These are phyloP conservation scores for Pyrocephalus nanus DNA, from an alignment of 2,797 vertebrate genomes.

Conservation along the genomic window DNA sequence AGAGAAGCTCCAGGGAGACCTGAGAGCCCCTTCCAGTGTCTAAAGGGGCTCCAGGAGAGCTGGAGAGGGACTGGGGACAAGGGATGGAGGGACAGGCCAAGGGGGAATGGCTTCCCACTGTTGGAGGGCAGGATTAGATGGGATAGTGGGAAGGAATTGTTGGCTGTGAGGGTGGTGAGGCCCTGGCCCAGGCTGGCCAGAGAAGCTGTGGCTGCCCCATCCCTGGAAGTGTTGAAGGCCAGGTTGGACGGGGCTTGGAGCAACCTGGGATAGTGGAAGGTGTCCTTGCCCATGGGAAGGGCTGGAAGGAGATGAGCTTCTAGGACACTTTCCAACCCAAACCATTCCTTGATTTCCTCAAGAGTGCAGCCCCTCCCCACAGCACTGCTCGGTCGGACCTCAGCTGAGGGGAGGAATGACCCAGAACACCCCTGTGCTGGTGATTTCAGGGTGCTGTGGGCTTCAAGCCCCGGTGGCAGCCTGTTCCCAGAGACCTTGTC, in stretches of 20 bases:
- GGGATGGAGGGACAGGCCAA: fast-evolving
- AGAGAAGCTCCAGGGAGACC: fast-evolving
- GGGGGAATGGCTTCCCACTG: neutral
- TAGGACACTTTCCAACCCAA: neutral
- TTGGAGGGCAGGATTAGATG: fast-evolving
- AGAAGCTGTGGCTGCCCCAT: neutral
- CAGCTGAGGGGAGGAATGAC: fast-evolving
- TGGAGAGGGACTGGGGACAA: neutral
- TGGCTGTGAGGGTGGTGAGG: fast-evolving
- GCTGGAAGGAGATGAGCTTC: neutral
- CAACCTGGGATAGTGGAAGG: fast-evolving
- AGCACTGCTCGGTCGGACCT: fast-evolving
- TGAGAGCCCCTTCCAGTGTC: fast-evolving
- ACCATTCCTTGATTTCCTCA: neutral
- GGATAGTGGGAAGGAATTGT: fast-evolving
- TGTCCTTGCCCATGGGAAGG: neutral
- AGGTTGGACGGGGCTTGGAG: fast-evolving
- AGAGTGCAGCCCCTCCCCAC: neutral
- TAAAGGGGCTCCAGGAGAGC: neutral
- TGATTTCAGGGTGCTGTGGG: fast-evolving
- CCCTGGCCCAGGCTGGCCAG: neutral
- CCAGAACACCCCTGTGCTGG: neutral
- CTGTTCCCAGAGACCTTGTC: fast-evolving
- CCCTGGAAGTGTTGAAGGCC: fast-evolving
- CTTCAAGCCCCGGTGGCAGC: neutral